Conservation (phyloP, 1,140 invertebrate species). For the Sminthurides bifidus region DNA sequence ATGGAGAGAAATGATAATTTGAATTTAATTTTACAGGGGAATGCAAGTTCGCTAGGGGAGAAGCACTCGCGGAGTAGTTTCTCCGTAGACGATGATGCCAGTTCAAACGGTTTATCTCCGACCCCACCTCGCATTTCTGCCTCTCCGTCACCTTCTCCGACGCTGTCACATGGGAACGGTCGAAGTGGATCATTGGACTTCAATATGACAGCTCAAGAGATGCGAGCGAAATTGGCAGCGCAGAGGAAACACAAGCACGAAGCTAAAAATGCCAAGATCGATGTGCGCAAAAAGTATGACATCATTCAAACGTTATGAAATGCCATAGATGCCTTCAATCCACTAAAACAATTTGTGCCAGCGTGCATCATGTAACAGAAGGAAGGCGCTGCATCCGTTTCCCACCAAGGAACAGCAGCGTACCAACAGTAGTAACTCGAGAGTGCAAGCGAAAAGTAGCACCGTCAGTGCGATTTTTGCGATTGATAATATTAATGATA, state of each 20-base stretch:
- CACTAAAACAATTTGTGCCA: no score
- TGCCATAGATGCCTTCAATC: no score
- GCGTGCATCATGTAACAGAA: no score
- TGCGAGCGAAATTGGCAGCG: conserved; percentile 66
- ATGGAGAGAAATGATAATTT: no score
- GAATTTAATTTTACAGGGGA: conserved; percentile 30
- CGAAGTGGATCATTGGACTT: conserved; percentile 48
- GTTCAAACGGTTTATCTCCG: conserved; percentile 23
- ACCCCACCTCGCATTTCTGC: conserved; percentile 25
- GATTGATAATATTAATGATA: no score
- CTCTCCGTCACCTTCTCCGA: conserved; percentile 28
- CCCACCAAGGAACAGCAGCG: no score
- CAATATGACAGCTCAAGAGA: conserved; percentile 74
- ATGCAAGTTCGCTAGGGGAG: conserved; percentile 23
- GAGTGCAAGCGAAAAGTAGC: no score
- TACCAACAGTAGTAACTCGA: no score
- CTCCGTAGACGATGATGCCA: conserved; percentile 22
- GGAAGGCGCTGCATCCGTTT: no score
- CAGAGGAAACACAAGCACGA: conserved; percentile 80
- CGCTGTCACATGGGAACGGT: neutral
- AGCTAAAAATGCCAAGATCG: conserved; percentile 74
- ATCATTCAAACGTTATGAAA: conserved; percentile 74
- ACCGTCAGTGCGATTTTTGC: no score
- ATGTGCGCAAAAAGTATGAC: conserved; percentile 81
- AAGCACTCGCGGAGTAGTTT: conserved; percentile 16